These are phyloP conservation scores for Papilio gigon DNA, from an alignment of 2,888 invertebrate genomes.

Conservation along the genomic window DNA sequence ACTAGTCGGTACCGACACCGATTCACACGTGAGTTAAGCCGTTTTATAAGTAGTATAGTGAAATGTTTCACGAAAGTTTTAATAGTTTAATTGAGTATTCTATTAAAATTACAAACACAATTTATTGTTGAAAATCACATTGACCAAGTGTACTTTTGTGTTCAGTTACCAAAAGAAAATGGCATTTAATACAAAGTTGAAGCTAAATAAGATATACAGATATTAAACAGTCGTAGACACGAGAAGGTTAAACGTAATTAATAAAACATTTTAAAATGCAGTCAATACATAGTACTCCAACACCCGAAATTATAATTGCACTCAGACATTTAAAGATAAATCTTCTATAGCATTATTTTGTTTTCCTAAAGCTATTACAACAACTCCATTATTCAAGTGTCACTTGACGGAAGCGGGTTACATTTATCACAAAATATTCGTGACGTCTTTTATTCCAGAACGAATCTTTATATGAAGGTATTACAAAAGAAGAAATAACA, in stretches of 20 bases:
- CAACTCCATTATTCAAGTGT: slow-evolving; percentile 44
- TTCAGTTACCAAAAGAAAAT: too few species aligned
- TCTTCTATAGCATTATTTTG: slow-evolving; percentile 32
- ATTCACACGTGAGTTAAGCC: too few species aligned
- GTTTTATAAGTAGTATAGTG: too few species aligned
- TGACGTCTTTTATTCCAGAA: slow-evolving; percentile 38
- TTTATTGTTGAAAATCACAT: too few species aligned
- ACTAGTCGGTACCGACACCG: too few species aligned
- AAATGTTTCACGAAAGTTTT: too few species aligned
- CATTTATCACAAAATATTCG: slow-evolving; percentile 48
- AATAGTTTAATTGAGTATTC: too few species aligned
- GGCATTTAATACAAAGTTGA: too few species aligned
- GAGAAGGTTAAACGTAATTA: not conserved
- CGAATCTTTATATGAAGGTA: slow-evolving; percentile 33
- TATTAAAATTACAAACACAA: too few species aligned
- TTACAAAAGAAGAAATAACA: slow-evolving; percentile 22
- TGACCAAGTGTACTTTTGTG: too few species aligned
- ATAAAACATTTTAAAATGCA: not conserved
- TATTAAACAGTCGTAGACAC: not conserved
- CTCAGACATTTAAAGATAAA: slow-evolving; percentile 41
- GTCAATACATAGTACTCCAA: not conserved
- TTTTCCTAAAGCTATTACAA: slow-evolving; percentile 42
- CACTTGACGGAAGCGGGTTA: slow-evolving; percentile 49
- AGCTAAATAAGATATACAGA: too few species aligned
- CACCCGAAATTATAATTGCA: slow-evolving; percentile 25